phyloP scores from a whole-genome alignment of 2,888 invertebrate species.

The Argyresthia albistria region DNA sequence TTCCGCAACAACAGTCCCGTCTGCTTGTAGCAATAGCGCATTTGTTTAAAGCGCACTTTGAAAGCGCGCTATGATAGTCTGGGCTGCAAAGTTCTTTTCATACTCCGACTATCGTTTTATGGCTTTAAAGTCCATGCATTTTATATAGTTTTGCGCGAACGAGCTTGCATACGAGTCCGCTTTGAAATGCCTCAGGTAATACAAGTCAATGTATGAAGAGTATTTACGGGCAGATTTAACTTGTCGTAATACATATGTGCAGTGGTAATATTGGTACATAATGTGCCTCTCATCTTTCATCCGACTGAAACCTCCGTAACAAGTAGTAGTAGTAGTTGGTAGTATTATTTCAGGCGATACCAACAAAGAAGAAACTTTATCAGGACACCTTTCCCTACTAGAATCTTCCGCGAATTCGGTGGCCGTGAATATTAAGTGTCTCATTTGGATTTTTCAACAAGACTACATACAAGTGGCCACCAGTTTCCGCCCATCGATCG shows the following conservation, averaged over 20 bases:
- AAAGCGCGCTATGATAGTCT: slow-evolving; percentile 33
- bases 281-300: too few species aligned
- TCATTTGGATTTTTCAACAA: slow-evolving; percentile 66
- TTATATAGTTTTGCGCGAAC: slow-evolving; percentile 48
- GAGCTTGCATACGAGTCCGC: slow-evolving; percentile 27
- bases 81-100: slow-evolving; percentile 37
- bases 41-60: slow-evolving; percentile 17
- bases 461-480: slow-evolving; percentile 34
- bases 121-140: slow-evolving; percentile 30
- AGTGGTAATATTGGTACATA: background rate
- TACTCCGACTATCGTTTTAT: slow-evolving; percentile 37
- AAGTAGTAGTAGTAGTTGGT: too few species aligned
- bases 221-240: too few species aligned
- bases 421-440: slow-evolving; percentile 59
- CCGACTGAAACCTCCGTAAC: too few species aligned
- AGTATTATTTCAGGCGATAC: too few species aligned
- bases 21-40: slow-evolving; percentile 29
- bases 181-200: background rate
- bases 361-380: too few species aligned
- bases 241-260: too few species aligned
- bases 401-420: slow-evolving; percentile 2
- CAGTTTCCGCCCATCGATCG: slow-evolving; percentile 52
- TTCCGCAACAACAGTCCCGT: slow-evolving; percentile 18
- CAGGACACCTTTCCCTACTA: too few species aligned
- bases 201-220: background rate